Evolutionary conservation across 2,888 invertebrate genomes (phyloP), one percentile per base, ranked within the genome.

Genomic region (Rosalia funebris): DNA sequence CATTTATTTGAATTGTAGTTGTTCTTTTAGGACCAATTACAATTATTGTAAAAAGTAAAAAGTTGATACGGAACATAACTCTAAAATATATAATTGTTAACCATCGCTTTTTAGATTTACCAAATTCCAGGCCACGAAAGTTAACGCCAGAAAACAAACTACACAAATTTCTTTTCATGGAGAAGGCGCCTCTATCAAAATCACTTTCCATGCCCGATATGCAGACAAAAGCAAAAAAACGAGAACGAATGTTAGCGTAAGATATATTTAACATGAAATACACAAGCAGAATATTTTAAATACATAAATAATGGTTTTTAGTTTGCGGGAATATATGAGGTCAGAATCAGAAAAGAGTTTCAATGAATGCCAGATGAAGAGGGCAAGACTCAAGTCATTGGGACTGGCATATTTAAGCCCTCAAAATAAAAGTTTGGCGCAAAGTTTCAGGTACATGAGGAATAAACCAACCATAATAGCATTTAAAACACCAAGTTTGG

Each of bases 371-470:
- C 87, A 88, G 59, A 85, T 91, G 64, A 83, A 85, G 3, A 83
- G 86, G 19, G 89, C 89, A 0, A 83, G 88, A 15, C 78, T 88
- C 36, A 87, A 88, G 72, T 87, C 88, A 4, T 80, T 88, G n/a
- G 89, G 89, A 1, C 75, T 88, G 66, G 89, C 89, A 0, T 90
- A 91, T 78, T 80, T 89, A 42, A 89, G 89, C 73, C 92, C 92
- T 0, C 92, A 91, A 76, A 91, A 92, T 76, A 89, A 88, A 71
- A 90, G 91, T 0, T 81, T 93, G 62, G 93, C 92, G 0, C 92
- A 93, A 75, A 92, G 92, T 77, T 94, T 94, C 81, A 86, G 93
- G n/a, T 95, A 94, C 77, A 93, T 95, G 93, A 82, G 95, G 41
- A 90, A 89, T 69, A 95, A 95, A 73, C 95, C 95, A 0, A 92